Evolutionary conservation across 2,888 invertebrate genomes (phyloP).

Genomic region (Eupithecia subfuscata): DNA sequence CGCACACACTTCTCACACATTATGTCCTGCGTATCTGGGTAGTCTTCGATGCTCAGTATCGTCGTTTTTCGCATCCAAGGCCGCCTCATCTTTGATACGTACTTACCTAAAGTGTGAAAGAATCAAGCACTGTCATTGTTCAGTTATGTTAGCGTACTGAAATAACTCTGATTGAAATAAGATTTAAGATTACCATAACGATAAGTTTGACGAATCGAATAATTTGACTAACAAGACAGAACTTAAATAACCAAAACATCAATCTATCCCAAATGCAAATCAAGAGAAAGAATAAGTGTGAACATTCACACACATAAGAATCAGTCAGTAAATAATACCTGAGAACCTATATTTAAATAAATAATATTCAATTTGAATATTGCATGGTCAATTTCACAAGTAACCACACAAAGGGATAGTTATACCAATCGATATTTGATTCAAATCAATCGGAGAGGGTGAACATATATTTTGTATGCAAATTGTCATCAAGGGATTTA

Average conservation of each 20-base stretch:
- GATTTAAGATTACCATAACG: neutral
- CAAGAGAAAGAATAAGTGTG: conserved; percentile 2
- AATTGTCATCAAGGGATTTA: conserved; percentile 16
- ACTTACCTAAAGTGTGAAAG: no score
- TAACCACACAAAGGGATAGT: conserved; percentile 61
- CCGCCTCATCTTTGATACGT: no score
- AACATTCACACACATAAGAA: conserved; percentile 7
- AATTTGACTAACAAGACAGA: neutral
- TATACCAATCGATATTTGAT: conserved; percentile 67
- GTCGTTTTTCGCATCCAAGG: no score
- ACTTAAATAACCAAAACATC: neutral
- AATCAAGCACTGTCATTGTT: no score
- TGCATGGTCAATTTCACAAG: conserved; percentile 77
- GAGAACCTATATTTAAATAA: conserved; percentile 37
- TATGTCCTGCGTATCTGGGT: no score
- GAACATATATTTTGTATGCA: conserved; percentile 24
- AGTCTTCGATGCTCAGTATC: no score
- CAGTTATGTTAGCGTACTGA: no score
- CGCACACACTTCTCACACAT: no score
- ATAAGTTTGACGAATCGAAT: neutral
- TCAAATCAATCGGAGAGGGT: conserved; percentile 57
- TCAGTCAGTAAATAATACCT: neutral
- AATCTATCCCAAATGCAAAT: conserved; percentile 13
- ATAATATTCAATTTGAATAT: conserved; percentile 62
- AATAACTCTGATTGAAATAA: neutral